These are phyloP conservation scores for Myopa tessellatipennis DNA, from an alignment of 2,888 invertebrate species.

Conservation along the genomic window DNA sequence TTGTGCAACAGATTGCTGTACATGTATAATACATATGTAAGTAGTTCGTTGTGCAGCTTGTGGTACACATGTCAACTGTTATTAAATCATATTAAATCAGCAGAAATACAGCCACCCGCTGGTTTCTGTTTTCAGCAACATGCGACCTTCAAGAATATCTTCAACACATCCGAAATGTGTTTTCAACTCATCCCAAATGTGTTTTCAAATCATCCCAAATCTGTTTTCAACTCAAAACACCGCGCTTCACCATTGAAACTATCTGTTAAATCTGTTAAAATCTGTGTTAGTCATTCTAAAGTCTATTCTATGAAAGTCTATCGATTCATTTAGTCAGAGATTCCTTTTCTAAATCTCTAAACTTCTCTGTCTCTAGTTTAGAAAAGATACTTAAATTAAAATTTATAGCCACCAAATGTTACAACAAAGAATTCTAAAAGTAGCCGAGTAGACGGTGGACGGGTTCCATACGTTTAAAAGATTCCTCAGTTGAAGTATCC, in stretches of 20 bases:
- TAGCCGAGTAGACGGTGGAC: not conserved
- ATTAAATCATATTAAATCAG: conserved; percentile 7
- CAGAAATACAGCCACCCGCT: conserved; percentile 9
- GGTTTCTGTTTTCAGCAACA: not conserved
- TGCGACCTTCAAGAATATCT: too few relatives aligned
- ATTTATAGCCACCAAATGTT: conserved; percentile 46
- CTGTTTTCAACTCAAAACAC: too few relatives aligned
- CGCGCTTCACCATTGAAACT: too few relatives aligned
- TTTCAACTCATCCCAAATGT: too few relatives aligned
- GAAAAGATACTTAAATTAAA: conserved; percentile 36
- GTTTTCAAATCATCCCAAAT: too few relatives aligned
- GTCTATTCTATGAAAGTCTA: not conserved
- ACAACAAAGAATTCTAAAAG: not conserved
- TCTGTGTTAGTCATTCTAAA: not conserved
- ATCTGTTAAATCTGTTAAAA: too few relatives aligned
- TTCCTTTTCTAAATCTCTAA: not conserved
- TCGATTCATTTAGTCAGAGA: not conserved
- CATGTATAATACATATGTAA: too few relatives aligned
- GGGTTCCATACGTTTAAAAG: not conserved
- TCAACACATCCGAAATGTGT: too few relatives aligned
- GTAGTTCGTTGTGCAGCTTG: conserved; percentile 3
- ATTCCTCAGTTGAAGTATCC: not conserved
- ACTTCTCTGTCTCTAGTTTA: not conserved
- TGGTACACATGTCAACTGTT: conserved; percentile 23
- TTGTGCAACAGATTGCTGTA: not conserved